Percentiles rank a stretch among this genome's conserved stretches.
Conservation (phyloP, 1,140 invertebrate species). For the Colletes gigas region DNA sequence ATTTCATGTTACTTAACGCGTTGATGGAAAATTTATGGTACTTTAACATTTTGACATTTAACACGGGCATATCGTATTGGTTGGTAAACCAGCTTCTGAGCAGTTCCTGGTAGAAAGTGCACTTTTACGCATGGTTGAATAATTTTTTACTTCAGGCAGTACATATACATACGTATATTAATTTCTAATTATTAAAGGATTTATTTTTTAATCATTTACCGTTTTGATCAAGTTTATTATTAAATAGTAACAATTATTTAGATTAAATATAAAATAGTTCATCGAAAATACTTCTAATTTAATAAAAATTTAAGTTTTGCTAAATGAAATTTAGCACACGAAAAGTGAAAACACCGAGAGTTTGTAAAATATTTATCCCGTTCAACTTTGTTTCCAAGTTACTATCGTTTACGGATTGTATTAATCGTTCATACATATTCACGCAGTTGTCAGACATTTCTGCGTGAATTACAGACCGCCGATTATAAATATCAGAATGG, state of each 20-base stretch:
- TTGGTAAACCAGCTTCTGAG: conserved; percentile 68
- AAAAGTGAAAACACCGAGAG: too few relatives aligned
- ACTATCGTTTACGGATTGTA: too few relatives aligned
- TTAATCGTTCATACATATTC: too few relatives aligned
- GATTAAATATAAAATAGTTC: background rate
- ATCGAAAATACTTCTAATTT: too few relatives aligned
- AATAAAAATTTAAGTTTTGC: too few relatives aligned
- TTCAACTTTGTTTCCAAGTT: too few relatives aligned
- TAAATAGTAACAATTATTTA: background rate
- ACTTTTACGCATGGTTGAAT: conserved; percentile 64
- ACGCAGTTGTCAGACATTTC: too few relatives aligned
- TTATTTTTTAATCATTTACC: background rate
- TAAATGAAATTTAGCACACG: too few relatives aligned
- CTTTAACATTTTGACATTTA: conserved; percentile 71
- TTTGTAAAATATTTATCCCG: too few relatives aligned
- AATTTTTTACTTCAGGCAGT: conserved; percentile 46
- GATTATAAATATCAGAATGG: too few relatives aligned
- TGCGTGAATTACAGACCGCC: too few relatives aligned
- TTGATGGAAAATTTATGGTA: conserved; percentile 27
- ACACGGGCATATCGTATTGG: conserved; percentile 57
- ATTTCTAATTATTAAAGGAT: background rate
- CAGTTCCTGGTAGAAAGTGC: conserved; percentile 76
- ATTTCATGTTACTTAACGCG: conserved; percentile 15
- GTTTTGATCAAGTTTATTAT: background rate
- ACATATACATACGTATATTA: background rate